Conservation (phyloP, 2,797 vertebrate species). For the Sparus aurata region DNA sequence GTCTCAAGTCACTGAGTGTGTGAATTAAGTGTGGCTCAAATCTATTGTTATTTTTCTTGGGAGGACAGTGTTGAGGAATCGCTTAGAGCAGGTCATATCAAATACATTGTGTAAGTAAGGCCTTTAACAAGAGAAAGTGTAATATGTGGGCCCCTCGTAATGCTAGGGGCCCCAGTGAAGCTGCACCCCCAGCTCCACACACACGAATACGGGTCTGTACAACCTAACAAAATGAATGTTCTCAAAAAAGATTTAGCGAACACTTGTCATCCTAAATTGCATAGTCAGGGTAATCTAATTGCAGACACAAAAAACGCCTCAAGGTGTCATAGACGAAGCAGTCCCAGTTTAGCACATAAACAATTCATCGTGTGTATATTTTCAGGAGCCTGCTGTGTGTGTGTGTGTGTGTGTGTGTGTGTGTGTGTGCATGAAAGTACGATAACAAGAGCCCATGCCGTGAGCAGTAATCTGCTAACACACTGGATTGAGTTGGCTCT, state of each 20-base stretch:
- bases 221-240: slow-evolving; percentile 9
- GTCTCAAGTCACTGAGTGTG: too few relatives aligned
- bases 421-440: neutral
- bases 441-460: slow-evolving; percentile 71
- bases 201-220: neutral
- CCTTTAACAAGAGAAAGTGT: neutral
- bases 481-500: slow-evolving; percentile 75
- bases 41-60: neutral
- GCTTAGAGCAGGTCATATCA: neutral
- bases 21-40: too few relatives aligned
- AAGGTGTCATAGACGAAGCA: slow-evolving; percentile 55
- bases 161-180: neutral
- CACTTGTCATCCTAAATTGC: slow-evolving; percentile 56
- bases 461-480: slow-evolving; percentile 78
- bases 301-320: slow-evolving; percentile 49
- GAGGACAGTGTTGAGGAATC: neutral
- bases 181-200: neutral
- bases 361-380: slow-evolving; percentile 63
- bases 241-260: slow-evolving; percentile 39
- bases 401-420: neutral
- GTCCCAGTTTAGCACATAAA: slow-evolving; percentile 66
- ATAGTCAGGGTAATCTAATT: slow-evolving; percentile 67
- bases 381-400: slow-evolving; percentile 13
- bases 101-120: neutral
- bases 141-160: neutral